Evolutionary conservation across 1,140 invertebrate genomes (phyloP), one percentile per base, ranked within the genome.

Genomic region (Aradophagus sp.): DNA sequence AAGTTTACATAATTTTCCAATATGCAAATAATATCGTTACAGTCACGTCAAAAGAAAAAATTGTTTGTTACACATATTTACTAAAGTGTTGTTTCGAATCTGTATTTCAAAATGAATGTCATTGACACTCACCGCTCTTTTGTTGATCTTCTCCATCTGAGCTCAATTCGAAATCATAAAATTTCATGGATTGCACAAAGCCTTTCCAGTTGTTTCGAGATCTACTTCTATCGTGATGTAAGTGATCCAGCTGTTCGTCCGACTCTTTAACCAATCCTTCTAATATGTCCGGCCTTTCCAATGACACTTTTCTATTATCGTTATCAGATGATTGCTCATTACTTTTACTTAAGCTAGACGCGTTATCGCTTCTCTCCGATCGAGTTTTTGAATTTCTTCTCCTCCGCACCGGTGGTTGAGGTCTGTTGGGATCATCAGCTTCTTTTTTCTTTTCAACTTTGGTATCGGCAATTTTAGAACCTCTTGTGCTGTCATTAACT

Each of bases 71-170:
- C n/a, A n/a, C n/a, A n/a, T n/a, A n/a, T n/a, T n/a, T n/a, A n/a
- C n/a, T n/a, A n/a, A n/a, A n/a, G n/a, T n/a, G n/a, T n/a, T n/a
- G n/a, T n/a, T n/a, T n/a, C n/a, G n/a, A n/a, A n/a, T n/a, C n/a
- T n/a, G n/a, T n/a, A n/a, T n/a, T n/a, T n/a, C n/a, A n/a, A n/a
- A n/a, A n/a, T n/a, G n/a, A n/a, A n/a, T n/a, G n/a, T n/a, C n/a
- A n/a, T 27, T 27, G 4, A 34, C 11, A 52, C 77, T 79, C 27
- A 84, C 82, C 81, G 13, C 34, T 61, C 59, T 81, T 84, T 8
- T 74, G 70, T 8, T 82, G 75, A 2, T 82, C 82, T 56, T 84
- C 82, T 61, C 72, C 77, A 29, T 84, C 80, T 2, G 82, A 84
- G 34, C 78, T 78, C 2, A 79, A 66, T 11, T 84, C 80, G 0